Evolutionary conservation across 2,797 vertebrate genomes (phyloP).

Genomic region (Psittacula echo): DNA sequence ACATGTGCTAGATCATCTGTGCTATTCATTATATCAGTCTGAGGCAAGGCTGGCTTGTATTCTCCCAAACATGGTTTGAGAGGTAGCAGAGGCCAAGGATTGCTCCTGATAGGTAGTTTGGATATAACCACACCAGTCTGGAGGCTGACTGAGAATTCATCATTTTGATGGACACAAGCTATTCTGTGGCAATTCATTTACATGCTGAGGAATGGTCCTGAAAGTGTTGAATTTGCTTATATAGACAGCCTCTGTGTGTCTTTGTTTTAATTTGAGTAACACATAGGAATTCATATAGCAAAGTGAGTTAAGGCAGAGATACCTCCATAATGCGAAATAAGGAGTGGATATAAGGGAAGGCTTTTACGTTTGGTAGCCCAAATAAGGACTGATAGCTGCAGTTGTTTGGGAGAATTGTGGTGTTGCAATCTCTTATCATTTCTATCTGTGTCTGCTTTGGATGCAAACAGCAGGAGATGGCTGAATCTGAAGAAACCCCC

Average conservation of each 20-base stretch:
- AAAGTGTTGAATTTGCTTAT: neutral
- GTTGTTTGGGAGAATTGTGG: neutral
- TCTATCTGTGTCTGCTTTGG: neutral
- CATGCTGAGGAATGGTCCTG: neutral
- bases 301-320: neutral
- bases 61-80: neutral
- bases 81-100: neutral
- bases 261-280: neutral
- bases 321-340: neutral
- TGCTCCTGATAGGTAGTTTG: neutral
- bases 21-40: neutral
- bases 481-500: conserved; percentile 8
- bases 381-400: neutral
- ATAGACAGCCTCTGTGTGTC: neutral
- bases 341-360: neutral
- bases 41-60: neutral
- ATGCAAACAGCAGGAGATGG: neutral
- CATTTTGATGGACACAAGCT: neutral
- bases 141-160: neutral
- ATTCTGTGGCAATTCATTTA: neutral
- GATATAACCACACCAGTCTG: neutral
- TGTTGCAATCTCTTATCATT: conserved; percentile 13
- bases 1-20: neutral
- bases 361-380: neutral
- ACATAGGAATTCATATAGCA: neutral